A percentile compares a stretch with the other conserved stretches of the same genome.
Conservation (phyloP, 2,888 invertebrate genomes). For the Trileptium ribeirensis region DNA sequence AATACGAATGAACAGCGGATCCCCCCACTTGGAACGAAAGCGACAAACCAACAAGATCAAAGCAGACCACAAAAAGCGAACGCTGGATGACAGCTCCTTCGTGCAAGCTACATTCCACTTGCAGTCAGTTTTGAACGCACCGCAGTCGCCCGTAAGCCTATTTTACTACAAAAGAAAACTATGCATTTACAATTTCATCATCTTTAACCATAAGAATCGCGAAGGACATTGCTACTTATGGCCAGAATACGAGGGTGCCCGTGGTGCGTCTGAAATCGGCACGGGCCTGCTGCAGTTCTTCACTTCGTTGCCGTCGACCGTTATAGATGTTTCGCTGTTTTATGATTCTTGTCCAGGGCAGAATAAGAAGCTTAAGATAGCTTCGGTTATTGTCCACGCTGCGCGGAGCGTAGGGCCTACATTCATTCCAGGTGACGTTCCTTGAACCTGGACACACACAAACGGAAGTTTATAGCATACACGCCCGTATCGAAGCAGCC, state of each 20-base stretch:
- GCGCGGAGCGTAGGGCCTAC: neutral
- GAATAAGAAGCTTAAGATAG: constrained; percentile 8
- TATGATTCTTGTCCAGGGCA: constrained; percentile 20
- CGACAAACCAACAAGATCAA: neutral
- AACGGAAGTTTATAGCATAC: constrained; percentile 16
- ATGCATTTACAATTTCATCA: constrained; percentile 16
- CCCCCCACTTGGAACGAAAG: neutral
- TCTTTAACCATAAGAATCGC: neutral
- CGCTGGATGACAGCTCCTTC: neutral
- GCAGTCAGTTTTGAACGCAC: constrained; percentile 17
- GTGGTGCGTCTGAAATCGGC: constrained; percentile 9
- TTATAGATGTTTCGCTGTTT: neutral
- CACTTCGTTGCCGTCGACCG: neutral
- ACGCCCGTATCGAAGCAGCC: neutral
- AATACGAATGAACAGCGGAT: neutral
- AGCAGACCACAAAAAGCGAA: neutral
- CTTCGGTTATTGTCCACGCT: constrained; percentile 6
- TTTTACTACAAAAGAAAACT: constrained; percentile 25
- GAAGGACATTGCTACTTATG: constrained; percentile 22
- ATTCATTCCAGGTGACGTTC: neutral
- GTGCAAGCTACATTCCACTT: constrained; percentile 12
- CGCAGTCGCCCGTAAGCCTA: neutral
- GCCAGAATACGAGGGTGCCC: constrained; percentile 12
- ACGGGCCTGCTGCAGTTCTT: constrained; percentile 10
- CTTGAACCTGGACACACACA: constrained; percentile 20